Conservation (phyloP, 1,140 invertebrate species). For the Drosophila ohnishii region DNA sequence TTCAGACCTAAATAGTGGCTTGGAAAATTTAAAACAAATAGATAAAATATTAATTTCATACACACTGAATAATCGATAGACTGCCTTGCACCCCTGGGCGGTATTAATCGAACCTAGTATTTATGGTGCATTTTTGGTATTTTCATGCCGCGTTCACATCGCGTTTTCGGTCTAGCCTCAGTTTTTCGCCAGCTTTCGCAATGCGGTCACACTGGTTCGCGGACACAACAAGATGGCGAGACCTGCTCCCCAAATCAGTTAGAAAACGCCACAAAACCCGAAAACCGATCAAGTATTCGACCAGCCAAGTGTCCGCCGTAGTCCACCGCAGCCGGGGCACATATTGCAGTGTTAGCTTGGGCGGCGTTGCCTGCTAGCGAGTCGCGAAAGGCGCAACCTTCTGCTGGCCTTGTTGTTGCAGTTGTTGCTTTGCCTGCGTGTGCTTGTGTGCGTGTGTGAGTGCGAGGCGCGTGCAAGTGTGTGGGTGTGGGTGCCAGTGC, state of each 20-base stretch:
- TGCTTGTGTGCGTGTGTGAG: slow-evolving; percentile 16
- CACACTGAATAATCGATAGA: slow-evolving; percentile 1
- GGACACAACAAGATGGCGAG: slow-evolving; percentile 77
- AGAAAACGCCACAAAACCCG: slow-evolving; percentile 61
- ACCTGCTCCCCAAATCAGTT: slow-evolving; percentile 55
- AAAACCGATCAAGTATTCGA: slow-evolving; percentile 41
- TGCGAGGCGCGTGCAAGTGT: slow-evolving; percentile 5
- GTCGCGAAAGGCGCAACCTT: slow-evolving; percentile 45
- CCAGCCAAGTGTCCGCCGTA: slow-evolving; percentile 35
- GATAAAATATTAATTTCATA: background rate
- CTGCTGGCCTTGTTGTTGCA: slow-evolving; percentile 48
- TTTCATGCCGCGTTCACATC: slow-evolving; percentile 20
- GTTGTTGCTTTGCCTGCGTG: slow-evolving; percentile 32
- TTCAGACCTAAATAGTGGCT: background rate
- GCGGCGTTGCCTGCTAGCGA: slow-evolving; percentile 50
- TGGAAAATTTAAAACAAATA: background rate
- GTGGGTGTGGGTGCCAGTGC: slow-evolving; percentile 10
- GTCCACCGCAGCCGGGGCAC: slow-evolving; percentile 36
- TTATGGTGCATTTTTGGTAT: slow-evolving; percentile 26
- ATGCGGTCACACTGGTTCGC: slow-evolving; percentile 64
- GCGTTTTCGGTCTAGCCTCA: slow-evolving; percentile 31
- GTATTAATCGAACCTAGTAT: background rate
- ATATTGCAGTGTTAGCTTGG: slow-evolving; percentile 41
- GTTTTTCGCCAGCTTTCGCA: slow-evolving; percentile 56
- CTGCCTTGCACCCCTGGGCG: no score